phyloP scores from a whole-genome alignment of 2,888 invertebrate genomes.

The Volucella bombylans region DNA sequence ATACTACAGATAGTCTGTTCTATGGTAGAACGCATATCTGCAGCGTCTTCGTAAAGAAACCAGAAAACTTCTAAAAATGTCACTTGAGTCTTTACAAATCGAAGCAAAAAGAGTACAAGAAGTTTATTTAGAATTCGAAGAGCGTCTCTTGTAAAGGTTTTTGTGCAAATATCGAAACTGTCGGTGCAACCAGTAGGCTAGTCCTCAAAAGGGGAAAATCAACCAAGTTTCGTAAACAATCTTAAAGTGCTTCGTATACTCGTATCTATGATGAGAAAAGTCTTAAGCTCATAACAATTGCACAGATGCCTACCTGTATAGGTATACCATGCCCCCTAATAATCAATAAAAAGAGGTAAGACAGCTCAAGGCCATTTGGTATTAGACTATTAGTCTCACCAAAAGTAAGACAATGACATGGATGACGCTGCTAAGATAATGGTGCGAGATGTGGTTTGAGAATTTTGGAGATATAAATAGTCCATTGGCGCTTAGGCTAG shows the following conservation, averaged over 20 bases:
- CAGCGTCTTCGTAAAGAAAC: no score
- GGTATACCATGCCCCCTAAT: not conserved
- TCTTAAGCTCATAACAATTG: constrained; percentile 27
- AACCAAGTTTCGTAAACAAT: not conserved
- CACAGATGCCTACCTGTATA: not conserved
- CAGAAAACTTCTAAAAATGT: no score
- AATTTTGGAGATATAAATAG: constrained; percentile 44
- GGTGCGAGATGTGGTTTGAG: not conserved
- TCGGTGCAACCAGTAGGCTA: no score
- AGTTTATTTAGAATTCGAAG: no score
- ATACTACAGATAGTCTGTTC: no score
- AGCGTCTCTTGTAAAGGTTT: no score
- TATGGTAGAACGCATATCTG: no score
- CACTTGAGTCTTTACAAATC: no score
- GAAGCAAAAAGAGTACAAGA: no score
- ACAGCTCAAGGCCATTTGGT: constrained; percentile 23
- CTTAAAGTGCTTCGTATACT: no score
- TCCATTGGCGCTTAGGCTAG: constrained; percentile 4
- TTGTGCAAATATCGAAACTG: no score
- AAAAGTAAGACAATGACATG: not conserved
- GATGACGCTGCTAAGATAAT: not conserved
- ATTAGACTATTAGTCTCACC: not conserved
- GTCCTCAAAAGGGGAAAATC: no score
- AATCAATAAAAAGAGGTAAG: constrained; percentile 42
- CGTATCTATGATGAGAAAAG: not conserved